Conservation (phyloP, 2,797 vertebrate species). For the Xiphophorus birchmanni region DNA sequence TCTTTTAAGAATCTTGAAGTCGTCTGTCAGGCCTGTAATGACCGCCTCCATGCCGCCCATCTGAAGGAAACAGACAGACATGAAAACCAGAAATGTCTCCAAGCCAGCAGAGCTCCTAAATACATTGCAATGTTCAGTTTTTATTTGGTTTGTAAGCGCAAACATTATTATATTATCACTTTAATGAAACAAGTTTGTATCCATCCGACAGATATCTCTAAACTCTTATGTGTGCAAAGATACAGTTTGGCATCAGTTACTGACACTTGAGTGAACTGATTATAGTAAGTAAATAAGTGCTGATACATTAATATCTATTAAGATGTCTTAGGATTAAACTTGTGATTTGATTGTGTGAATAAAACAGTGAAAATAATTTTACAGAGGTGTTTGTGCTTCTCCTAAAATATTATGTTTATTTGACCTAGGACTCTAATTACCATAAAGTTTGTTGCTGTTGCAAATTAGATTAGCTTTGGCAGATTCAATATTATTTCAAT, state of each 20-base stretch:
- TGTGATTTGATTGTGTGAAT: not conserved
- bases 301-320: not conserved
- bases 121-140: not conserved
- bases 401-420: not conserved
- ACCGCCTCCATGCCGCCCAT: slow-evolving; percentile 99
- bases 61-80: slow-evolving; percentile 69
- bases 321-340: not conserved
- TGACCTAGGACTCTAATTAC: not conserved
- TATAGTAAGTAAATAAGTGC: not conserved
- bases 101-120: not conserved
- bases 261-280: not conserved
- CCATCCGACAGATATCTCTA: not conserved
- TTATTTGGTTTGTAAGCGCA: not conserved
- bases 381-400: not conserved
- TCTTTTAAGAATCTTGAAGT: slow-evolving; percentile 92
- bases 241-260: not conserved
- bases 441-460: not conserved
- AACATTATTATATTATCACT: not conserved
- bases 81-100: not conserved
- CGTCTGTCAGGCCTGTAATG: slow-evolving; percentile 94
- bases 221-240: not conserved
- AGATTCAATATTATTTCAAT: not conserved
- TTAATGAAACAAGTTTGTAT: not conserved
- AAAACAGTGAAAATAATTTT: not conserved
- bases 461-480: not conserved